Percentiles rank a stretch among this genome's conserved stretches.
Conservation (phyloP, 2,797 vertebrate species). For the Poeciliopsis gracilis region DNA sequence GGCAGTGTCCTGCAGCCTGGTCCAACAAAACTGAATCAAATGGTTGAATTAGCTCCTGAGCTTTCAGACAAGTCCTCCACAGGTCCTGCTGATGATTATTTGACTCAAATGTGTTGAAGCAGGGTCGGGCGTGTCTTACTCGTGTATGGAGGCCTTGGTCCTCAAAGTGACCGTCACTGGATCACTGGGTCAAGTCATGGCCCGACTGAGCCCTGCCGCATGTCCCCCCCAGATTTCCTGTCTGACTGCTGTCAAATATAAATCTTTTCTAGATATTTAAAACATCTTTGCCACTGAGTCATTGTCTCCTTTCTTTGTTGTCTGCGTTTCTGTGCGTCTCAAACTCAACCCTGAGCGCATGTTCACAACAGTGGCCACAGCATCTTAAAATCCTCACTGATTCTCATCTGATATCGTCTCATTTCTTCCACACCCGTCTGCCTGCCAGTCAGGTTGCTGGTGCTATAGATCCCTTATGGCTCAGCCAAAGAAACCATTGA, state of each 20-base stretch:
- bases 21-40: no score
- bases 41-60: no score
- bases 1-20: constrained; percentile 18
- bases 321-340: constrained; percentile 18
- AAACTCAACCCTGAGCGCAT: constrained; percentile 14
- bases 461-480: constrained; percentile 70
- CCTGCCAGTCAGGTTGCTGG: constrained; percentile 66
- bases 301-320: constrained; percentile 28
- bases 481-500: constrained; percentile 64
- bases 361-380: constrained; percentile 50
- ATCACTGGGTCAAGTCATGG: no score
- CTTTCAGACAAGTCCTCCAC: no score
- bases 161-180: no score
- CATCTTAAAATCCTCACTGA: constrained; percentile 58
- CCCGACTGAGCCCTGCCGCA: no score
- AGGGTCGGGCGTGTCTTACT: no score
- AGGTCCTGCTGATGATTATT: no score
- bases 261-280: constrained; percentile 10
- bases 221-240: no score
- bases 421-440: constrained; percentile 63
- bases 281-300: constrained; percentile 2
- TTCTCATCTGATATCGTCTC: constrained; percentile 62
- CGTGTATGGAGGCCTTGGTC: no score
- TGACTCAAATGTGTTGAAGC: no score
- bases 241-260: no score